Percentiles rank a stretch among this genome's conserved stretches.
These are phyloP conservation scores for Propithecus perrieri DNA, from an alignment of 2,797 vertebrate genomes.

Conservation along the genomic window DNA sequence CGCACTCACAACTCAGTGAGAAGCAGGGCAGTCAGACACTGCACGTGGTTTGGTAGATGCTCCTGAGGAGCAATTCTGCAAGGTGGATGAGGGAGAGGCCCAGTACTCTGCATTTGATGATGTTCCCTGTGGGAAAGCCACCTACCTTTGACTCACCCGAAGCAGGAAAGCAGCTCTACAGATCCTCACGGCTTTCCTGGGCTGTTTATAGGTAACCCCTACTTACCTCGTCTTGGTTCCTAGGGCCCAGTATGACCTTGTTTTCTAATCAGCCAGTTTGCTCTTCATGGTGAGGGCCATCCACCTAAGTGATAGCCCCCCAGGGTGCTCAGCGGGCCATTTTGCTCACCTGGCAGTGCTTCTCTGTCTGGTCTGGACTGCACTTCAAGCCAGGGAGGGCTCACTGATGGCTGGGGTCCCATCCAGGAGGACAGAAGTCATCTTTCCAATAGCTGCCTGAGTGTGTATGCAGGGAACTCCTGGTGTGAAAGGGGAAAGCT, in stretches of 20 bases:
- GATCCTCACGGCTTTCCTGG: not conserved
- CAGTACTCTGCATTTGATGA: not conserved
- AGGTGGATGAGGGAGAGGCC: not conserved
- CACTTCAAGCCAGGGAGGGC: not conserved
- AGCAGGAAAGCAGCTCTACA: not conserved
- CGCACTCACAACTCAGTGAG: not conserved
- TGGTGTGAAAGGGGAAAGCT: not conserved
- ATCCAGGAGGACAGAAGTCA: not conserved
- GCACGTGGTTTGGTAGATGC: not conserved
- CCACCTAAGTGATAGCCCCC: not conserved
- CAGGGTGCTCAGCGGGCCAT: not conserved
- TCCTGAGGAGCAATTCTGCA: not conserved
- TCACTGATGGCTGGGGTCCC: not conserved
- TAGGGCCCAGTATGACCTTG: not conserved
- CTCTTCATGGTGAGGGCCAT: not conserved
- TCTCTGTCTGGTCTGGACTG: not conserved
- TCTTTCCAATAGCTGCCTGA: not conserved
- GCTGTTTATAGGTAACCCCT: not conserved
- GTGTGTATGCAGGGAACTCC: conserved; percentile 19
- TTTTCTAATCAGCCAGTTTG: not conserved
- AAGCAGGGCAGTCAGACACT: not conserved
- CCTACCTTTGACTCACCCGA: not conserved
- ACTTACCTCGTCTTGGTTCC: not conserved
- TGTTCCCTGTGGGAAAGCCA: not conserved
- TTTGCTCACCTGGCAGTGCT: not conserved